Percentiles rank a stretch among this genome's conserved stretches.
These are phyloP conservation scores for Geopemphigus sp. DNA, from an alignment of 1,140 invertebrate genomes.

Conservation along the genomic window DNA sequence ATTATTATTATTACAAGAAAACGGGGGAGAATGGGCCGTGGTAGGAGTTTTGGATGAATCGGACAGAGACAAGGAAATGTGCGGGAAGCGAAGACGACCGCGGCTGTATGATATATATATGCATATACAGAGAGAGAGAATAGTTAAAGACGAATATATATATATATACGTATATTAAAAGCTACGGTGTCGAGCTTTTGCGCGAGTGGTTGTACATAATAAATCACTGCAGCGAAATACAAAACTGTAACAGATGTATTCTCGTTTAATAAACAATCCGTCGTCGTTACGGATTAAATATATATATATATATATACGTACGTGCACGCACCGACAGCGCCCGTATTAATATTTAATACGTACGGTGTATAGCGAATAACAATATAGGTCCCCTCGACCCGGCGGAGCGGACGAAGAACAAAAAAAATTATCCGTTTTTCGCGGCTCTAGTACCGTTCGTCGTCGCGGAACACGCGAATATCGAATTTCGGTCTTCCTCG, in stretches of 20 bases:
- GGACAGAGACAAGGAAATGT: too few relatives aligned
- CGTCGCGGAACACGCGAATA: too few relatives aligned
- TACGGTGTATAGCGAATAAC: not conserved
- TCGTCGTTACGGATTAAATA: not conserved
- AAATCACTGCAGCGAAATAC: slow-evolving; percentile 47
- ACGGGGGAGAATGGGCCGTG: not conserved
- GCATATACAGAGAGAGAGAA: not conserved
- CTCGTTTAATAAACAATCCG: slow-evolving; percentile 47
- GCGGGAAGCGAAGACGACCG: not conserved
- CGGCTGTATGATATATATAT: too few relatives aligned
- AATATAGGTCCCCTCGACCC: too few relatives aligned
- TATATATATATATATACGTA: too few relatives aligned
- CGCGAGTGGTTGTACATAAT: slow-evolving; percentile 25
- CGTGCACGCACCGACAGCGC: too few relatives aligned
- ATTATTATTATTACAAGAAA: slow-evolving; percentile 3
- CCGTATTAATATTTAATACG: too few relatives aligned
- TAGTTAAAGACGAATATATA: not conserved
- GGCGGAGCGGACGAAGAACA: too few relatives aligned
- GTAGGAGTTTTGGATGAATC: not conserved
- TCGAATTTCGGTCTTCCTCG: too few relatives aligned
- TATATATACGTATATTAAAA: not conserved
- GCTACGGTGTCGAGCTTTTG: slow-evolving; percentile 23
- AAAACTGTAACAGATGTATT: slow-evolving; percentile 49
- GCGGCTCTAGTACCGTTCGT: too few relatives aligned
- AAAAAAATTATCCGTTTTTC: too few relatives aligned